These are phyloP conservation scores for Clitarchus hookeri DNA, from an alignment of 2,888 invertebrate species.

Conservation along the genomic window DNA sequence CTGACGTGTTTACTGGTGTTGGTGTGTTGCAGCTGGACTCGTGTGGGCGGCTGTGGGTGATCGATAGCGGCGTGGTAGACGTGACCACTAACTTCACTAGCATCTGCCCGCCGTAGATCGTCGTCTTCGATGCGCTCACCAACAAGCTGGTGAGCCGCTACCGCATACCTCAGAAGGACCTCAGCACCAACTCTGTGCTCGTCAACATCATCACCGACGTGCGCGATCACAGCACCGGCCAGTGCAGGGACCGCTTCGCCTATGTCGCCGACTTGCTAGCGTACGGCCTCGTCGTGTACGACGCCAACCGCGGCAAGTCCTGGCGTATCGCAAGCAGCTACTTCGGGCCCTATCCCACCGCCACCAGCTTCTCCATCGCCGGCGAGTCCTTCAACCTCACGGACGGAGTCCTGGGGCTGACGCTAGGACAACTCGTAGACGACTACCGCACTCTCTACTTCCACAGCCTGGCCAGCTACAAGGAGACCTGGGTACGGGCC, in stretches of 20 bases:
- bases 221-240: slow-evolving; percentile 53
- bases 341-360: slow-evolving; percentile 68
- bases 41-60: slow-evolving; percentile 72
- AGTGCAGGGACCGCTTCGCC: slow-evolving; percentile 65
- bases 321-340: slow-evolving; percentile 68
- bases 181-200: slow-evolving; percentile 59
- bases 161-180: slow-evolving; percentile 43
- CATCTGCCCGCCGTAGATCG: slow-evolving; percentile 71
- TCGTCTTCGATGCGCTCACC: slow-evolving; percentile 68
- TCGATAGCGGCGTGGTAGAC: slow-evolving; percentile 69
- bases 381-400: slow-evolving; percentile 70
- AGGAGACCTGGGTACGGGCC: slow-evolving; percentile 68
- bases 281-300: slow-evolving; percentile 67
- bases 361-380: slow-evolving; percentile 43
- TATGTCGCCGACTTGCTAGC: slow-evolving; percentile 72
- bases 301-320: slow-evolving; percentile 60
- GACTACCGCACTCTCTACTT: slow-evolving; percentile 65
- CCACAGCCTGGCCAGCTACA: slow-evolving; percentile 69
- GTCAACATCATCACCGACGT: slow-evolving; percentile 70
- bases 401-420: slow-evolving; percentile 71
- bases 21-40: slow-evolving; percentile 64
- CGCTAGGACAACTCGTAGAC: slow-evolving; percentile 55
- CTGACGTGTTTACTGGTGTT: too few relatives aligned
- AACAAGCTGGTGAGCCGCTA: slow-evolving; percentile 45
- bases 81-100: slow-evolving; percentile 46